Base-by-base conservation (phyloP, 1,140 invertebrate species). In the Choristoneura fumiferana region DNA sequence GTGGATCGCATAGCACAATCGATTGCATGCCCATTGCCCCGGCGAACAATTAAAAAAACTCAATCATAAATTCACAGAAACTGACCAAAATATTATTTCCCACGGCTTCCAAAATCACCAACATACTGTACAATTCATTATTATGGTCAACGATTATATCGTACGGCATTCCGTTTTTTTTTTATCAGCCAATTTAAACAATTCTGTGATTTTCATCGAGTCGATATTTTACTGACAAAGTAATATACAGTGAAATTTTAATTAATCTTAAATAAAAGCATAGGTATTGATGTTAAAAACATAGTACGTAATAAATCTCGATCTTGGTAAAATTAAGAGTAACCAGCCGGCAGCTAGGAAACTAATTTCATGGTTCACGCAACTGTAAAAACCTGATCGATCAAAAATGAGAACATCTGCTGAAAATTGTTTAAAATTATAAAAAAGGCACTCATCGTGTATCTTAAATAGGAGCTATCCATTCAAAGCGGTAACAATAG, bases 401-500 rank as follows among this genome's bases (percentile, higher is more conserved):
- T 87, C 81, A 81, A 74, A n/a, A n/a, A 69, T 22, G 53, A 12
- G 67, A 78, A 80, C 85, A 89, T 80, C 85, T 89, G 85, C 85
- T 87, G 82, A 85, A 89, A 88, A 85, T 87, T 78, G 78, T 78
- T 85, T 69, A 75, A 81, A 85, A 83, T 80, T 67, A 58, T 63
- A 80, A 82, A 85, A 89, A 89, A 83, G 75, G 36, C 65, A 65
- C 69, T 71, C 73, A 62, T 70, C 73, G 71, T 75, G 73, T 54
- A 81, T 80, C 76, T 85, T 79, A 87, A 86, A 89, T 89, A 79
- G 82, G 76, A 82, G 43, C 65, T 89, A 87, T 89, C 87, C 86
- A 89, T 89, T 89, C 82, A 89, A 78, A 73, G 74, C 71, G 66
- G 69, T 71, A 87, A 86, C 86, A 86, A 89, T 84, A 75, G 83